phyloP scores from a whole-genome alignment of 2,797 vertebrate genomes.

The Ciconia nigra region DNA sequence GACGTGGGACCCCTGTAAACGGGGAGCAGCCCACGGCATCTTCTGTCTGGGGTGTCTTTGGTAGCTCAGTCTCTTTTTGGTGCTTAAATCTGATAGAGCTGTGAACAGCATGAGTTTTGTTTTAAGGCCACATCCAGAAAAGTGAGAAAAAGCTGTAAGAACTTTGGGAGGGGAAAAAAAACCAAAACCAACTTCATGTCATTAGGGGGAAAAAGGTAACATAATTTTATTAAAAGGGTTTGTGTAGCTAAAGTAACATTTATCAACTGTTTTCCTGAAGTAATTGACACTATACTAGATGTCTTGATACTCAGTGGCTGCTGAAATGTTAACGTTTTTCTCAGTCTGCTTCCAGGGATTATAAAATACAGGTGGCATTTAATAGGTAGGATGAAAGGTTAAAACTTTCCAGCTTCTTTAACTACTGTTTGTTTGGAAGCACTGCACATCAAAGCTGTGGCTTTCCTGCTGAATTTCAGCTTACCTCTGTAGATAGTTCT shows the following conservation, averaged over 20 bases:
- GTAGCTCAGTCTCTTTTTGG: not conserved
- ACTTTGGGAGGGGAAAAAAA: fast-evolving
- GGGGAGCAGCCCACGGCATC: fast-evolving
- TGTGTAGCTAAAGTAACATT: not conserved
- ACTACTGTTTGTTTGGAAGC: not conserved
- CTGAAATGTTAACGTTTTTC: not conserved
- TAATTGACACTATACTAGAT: not conserved
- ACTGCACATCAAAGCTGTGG: not conserved
- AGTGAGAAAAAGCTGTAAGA: not conserved
- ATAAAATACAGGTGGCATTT: not conserved
- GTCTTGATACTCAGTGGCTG: not conserved
- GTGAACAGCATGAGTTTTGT: not conserved
- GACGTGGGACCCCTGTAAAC: not conserved
- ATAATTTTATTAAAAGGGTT: not conserved
- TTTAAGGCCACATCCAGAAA: not conserved
- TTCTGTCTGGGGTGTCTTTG: not conserved
- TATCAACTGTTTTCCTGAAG: not conserved
- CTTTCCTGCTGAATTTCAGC: not conserved
- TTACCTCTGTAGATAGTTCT: not conserved
- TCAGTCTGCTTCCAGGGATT: not conserved
- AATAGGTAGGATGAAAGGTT: not conserved
- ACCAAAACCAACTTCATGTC: not conserved
- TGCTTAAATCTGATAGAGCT: not conserved
- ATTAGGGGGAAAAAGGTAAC: not conserved
- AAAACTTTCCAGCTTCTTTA: not conserved